Evolutionary conservation across 2,888 invertebrate species (phyloP), one percentile per base, ranked within the genome.

Genomic region (Apotomis betuletana): DNA sequence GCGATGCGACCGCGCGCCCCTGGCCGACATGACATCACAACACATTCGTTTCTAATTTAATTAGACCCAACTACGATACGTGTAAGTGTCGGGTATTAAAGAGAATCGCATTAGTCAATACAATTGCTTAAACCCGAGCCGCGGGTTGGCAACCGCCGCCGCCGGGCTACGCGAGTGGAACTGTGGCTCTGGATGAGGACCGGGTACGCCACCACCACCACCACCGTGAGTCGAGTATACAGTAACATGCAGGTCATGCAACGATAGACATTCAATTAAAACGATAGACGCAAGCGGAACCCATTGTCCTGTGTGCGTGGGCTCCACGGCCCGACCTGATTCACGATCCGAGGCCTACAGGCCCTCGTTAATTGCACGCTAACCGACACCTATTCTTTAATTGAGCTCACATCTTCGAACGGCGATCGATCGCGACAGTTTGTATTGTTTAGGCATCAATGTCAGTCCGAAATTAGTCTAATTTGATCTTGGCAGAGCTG

Each of bases 401-500:
- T 52, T 59, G 67, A 57, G 57, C 61, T 51, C 61, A 61, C 44
- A 65, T 61, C 57, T 69, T 67, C 49, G 38, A 70, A 75, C 49
- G 74, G 77, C 74, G 75, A 78, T 79, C 80, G 76, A 77, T 75
- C 69, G 74, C 70, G 75, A 81, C 83, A 81, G 83, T 84, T 85
- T 76, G 78, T 76, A 75, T 74, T 70, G 74, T 73, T 75, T 79
- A 84, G 79, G 75, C 80, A 79, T 84, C 83, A 83, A 79, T 81
- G 83, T 85, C 83, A 83, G 83, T 80, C 78, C 67, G 79, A 81
- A 87, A 85, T 85, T 74, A 83, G 83, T 85, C 85, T 88, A 89
- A 89, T 88, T 88, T 84, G 79, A 89, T 86, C 88, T 89, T 89
- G 89, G 89, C 89, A 88, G 79, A 77, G 82, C 77, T 78, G 77